phyloP scores from a whole-genome alignment of 2,113 vertebrate species.

The Lucifuga dentata region DNA sequence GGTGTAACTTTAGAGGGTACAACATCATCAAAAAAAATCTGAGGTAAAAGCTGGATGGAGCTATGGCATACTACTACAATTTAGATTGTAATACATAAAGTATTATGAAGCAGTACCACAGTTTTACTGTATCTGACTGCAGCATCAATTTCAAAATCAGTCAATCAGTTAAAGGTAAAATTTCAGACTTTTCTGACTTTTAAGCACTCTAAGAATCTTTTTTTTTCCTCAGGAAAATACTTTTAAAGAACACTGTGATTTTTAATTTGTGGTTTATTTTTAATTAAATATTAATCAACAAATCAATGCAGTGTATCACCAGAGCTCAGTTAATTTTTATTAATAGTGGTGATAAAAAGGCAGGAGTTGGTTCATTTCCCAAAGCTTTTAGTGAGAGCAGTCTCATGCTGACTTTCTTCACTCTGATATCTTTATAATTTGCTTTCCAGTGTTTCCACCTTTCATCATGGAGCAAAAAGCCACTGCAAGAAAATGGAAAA shows the following conservation, averaged over 20 bases:
- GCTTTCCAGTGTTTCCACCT: constrained; percentile 94
- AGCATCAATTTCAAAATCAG: no score
- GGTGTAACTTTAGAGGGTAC: no score
- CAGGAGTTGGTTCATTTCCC: constrained; percentile 17
- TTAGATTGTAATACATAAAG: no score
- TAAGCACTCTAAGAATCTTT: no score
- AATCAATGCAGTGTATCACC: neutral
- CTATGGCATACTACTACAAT: no score
- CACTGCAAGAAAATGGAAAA: constrained; percentile 79
- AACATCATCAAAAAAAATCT: no score
- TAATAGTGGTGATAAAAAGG: neutral
- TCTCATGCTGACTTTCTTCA: constrained; percentile 53
- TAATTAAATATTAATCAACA: neutral
- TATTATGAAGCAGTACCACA: no score
- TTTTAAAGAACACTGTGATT: neutral
- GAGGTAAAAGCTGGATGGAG: no score
- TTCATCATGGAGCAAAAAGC: constrained; percentile 98
- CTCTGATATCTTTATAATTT: constrained; percentile 89
- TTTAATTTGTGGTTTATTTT: neutral
- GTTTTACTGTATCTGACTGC: no score
- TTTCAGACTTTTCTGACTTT: no score
- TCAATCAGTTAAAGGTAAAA: no score
- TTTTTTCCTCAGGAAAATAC: neutral
- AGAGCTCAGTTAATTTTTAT: constrained; percentile 30
- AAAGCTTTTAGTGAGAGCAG: constrained; percentile 2